Conservation (phyloP, 64 coral and sea anemone species). For the Porites lutea region DNA sequence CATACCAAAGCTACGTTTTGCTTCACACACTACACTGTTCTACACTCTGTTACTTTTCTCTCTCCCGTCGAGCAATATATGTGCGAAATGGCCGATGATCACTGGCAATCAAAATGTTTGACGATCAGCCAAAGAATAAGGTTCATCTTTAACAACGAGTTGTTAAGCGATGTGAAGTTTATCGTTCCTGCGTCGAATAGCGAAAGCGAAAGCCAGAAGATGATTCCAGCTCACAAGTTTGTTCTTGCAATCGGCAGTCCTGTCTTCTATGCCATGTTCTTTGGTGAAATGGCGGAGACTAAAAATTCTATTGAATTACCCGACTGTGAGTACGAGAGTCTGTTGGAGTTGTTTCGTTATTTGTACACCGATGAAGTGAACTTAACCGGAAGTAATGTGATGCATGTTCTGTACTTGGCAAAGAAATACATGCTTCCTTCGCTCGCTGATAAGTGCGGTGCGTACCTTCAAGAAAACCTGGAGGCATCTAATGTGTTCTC, state of each 20-base stretch:
- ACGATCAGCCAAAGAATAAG: no score
- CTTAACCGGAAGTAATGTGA: conserved; percentile 1
- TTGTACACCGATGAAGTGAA: conserved; percentile 26
- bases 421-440: conserved; percentile 32
- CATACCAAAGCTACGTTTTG: no score
- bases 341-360: conserved; percentile 15
- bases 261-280: neutral
- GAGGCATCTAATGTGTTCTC: neutral
- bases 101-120: no score
- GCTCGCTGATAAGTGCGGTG: conserved; percentile 2
- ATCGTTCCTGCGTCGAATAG: neutral
- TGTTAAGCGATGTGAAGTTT: conserved; percentile 8
- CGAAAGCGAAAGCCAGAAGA: neutral
- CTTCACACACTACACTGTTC: no score
- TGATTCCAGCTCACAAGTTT: neutral
- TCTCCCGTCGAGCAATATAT: no score
- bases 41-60: no score
- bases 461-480: neutral
- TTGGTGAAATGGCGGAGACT: conserved; percentile 11
- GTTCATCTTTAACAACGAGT: no score
- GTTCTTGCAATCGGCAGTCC: conserved; percentile 1
- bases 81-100: no score
- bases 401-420: conserved; percentile 28
- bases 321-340: conserved; percentile 26
- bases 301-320: neutral